Conservation (phyloP, 1,140 invertebrate species). For the Atta texana region DNA sequence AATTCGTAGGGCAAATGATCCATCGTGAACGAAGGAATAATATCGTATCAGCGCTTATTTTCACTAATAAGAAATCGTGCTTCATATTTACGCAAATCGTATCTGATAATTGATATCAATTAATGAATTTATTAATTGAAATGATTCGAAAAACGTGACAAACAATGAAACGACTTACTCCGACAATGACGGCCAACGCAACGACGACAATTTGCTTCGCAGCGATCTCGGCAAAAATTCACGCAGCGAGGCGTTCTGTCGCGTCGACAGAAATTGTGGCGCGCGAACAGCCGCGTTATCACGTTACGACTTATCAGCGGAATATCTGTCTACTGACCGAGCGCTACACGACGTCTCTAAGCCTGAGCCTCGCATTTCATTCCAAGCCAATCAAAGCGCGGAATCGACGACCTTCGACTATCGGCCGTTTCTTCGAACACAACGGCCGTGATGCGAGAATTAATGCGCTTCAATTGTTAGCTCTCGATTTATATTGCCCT, state of each 20-base stretch:
- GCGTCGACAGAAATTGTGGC: conserved; percentile 48
- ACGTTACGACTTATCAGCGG: conserved; percentile 62
- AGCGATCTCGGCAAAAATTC: conserved; percentile 24
- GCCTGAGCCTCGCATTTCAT: conserved; percentile 8
- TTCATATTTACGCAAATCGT: background rate
- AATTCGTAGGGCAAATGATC: too few species aligned
- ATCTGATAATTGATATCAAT: background rate
- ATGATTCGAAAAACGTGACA: background rate
- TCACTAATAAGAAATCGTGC: background rate
- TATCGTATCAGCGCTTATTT: background rate
- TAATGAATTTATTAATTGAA: background rate
- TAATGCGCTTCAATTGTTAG: conserved; percentile 61
- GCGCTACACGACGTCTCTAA: conserved; percentile 10
- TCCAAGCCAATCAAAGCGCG: conserved; percentile 28
- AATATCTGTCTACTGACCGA: conserved; percentile 61
- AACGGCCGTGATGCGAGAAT: conserved; percentile 57
- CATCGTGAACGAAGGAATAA: background rate
- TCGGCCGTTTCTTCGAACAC: conserved; percentile 47
- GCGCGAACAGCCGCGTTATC: conserved; percentile 48
- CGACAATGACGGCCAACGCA: background rate
- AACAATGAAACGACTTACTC: background rate
- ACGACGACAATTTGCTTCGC: conserved; percentile 11
- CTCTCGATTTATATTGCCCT: conserved; percentile 54
- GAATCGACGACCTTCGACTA: conserved; percentile 56
- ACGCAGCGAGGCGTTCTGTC: conserved; percentile 31